Base-by-base conservation (phyloP, 2,888 invertebrate genomes). In the Drosophila gaucha region DNA sequence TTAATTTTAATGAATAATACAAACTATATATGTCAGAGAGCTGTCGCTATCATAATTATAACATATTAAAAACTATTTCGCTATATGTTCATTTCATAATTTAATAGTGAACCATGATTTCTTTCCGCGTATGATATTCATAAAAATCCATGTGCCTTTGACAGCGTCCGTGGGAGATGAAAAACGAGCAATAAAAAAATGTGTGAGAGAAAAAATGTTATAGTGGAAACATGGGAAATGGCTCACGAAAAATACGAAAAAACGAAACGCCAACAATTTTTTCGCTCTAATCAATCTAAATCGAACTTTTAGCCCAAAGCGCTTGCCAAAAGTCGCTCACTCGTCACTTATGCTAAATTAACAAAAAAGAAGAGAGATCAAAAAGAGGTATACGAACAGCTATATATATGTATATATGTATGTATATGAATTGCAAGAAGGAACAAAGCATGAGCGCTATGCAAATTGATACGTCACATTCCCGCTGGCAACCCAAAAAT, bases 291-390 rank as follows among this genome's bases (percentile, higher is more conserved):
- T 87, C 82, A 82, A 82, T 87, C 87, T 80, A 87, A 72, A 78
- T 65, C 74, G 74, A 72, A 72, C 80, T 67, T 59, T 78, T 75
- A 56, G 57, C 82, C 72, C 67, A 68, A 74, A 84, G 78, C 80
- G 67, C 59, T 75, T 68, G 56, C 75, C 72, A 79, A 87, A 77
- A 86, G 80, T 88, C 84, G 86, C 84, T 79, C 84, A 86, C 72
- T 84, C 88, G 86, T 88, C 75, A 71, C 84, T 86, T 77, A 73
- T 86, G 86, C 86, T 68, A 85, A 87, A 84, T 86, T 87, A 85
- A 78, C 88, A 87, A 76, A 82, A n/a, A 69, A 50, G 8, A 39
- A 52, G 28, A 67, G 8, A 54, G 36, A 41, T 30, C 8, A 36
- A 38, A 33, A 44, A 31, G 26, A 38, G 55, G 16, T 39, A 33